Evolutionary conservation across 1,140 invertebrate species (phyloP).

Genomic region (Galleria mellonella): DNA sequence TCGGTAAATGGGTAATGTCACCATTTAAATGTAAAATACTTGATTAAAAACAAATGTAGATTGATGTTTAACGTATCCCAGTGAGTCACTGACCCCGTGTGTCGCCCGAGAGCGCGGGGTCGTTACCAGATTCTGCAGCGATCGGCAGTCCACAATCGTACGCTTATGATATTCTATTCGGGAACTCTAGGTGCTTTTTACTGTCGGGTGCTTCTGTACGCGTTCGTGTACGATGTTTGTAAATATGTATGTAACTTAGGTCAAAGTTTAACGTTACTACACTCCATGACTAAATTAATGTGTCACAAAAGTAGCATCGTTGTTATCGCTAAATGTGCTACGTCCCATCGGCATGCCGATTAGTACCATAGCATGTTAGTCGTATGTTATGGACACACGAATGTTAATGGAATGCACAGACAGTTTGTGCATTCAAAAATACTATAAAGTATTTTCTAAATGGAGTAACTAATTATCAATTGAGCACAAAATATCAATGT

Average conservation of each 20-base stretch:
- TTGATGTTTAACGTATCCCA: constrained; percentile 33
- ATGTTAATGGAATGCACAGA: background rate
- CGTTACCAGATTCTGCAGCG: constrained; percentile 32
- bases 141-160: constrained; percentile 44
- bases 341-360: constrained; percentile 1
- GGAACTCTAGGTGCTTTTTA: constrained; percentile 70
- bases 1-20: background rate
- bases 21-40: too few relatives aligned
- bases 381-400: constrained; percentile 1
- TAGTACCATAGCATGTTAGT: background rate
- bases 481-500: constrained; percentile 59
- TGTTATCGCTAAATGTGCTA: background rate
- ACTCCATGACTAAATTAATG: constrained; percentile 41
- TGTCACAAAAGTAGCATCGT: constrained; percentile 33
- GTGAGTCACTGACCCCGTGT: constrained; percentile 24
- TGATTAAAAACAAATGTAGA: background rate
- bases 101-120: constrained; percentile 12
- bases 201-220: constrained; percentile 70
- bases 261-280: constrained; percentile 42
- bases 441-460: constrained; percentile 7
- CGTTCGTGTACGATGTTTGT: constrained; percentile 62
- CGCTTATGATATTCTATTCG: constrained; percentile 65
- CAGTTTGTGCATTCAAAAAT: background rate
- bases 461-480: constrained; percentile 22
- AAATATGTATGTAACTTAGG: constrained; percentile 62